phyloP scores from a whole-genome alignment of 1,140 invertebrate species.

The Drosophila trapezifrons region DNA sequence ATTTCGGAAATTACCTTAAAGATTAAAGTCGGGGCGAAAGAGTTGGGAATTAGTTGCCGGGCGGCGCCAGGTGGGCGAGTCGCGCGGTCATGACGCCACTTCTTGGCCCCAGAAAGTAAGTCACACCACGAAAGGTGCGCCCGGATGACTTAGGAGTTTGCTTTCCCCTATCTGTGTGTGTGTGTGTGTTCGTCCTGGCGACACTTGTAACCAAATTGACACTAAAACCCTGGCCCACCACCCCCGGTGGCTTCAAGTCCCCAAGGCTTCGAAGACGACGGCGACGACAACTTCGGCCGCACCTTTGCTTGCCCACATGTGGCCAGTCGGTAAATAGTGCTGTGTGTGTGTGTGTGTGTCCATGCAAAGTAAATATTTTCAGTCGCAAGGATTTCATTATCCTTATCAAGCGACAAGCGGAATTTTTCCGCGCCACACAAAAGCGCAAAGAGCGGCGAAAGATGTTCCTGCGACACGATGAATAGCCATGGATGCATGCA shows the following conservation, averaged over 20 bases:
- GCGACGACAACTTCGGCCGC: slow-evolving; percentile 67
- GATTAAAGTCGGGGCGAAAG: slow-evolving; percentile 65
- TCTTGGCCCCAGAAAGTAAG: slow-evolving; percentile 74
- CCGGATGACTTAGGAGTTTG: slow-evolving; percentile 74
- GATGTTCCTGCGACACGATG: slow-evolving; percentile 46
- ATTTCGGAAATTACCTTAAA: slow-evolving; percentile 69
- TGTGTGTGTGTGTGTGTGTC: slow-evolving; percentile 12
- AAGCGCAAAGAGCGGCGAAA: slow-evolving; percentile 59
- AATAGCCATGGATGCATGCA: slow-evolving; percentile 14
- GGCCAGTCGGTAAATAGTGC: slow-evolving; percentile 59
- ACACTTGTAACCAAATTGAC: slow-evolving; percentile 77
- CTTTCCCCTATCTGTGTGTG: slow-evolving; percentile 19
- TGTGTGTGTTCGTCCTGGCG: slow-evolving; percentile 28
- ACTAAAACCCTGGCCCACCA: slow-evolving; percentile 52
- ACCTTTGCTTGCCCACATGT: slow-evolving; percentile 72
- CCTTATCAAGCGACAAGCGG: slow-evolving; percentile 80
- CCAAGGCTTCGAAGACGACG: slow-evolving; percentile 73
- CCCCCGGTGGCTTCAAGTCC: slow-evolving; percentile 42
- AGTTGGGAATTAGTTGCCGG: slow-evolving; percentile 59
- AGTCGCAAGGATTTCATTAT: slow-evolving; percentile 83
- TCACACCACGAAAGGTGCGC: slow-evolving; percentile 41
- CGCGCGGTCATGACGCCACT: slow-evolving; percentile 50
- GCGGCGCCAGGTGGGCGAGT: slow-evolving; percentile 32
- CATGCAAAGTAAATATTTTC: slow-evolving; percentile 76
- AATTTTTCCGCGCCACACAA: slow-evolving; percentile 64